These are phyloP conservation scores for Trichacis sp. DNA, from an alignment of 2,888 invertebrate genomes.

Conservation along the genomic window DNA sequence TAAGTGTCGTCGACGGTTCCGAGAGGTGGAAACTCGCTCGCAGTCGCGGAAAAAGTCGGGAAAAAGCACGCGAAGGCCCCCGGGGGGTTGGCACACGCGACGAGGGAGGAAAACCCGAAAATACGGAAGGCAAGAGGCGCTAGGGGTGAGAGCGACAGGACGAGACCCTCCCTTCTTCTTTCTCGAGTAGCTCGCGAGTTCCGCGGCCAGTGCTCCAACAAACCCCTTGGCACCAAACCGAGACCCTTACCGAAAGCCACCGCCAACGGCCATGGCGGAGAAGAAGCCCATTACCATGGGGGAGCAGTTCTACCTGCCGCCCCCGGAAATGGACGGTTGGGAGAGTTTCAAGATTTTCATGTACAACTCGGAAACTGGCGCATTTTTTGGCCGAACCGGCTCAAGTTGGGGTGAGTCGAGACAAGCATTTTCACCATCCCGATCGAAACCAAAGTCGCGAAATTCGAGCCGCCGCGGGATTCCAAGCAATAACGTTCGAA, in stretches of 20 bases:
- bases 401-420: constrained; percentile 96
- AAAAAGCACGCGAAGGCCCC: too few relatives aligned
- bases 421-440: too few relatives aligned
- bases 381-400: constrained; percentile 91
- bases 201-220: constrained; percentile 11
- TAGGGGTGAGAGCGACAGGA: constrained; percentile 51
- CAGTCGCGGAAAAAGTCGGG: too few relatives aligned
- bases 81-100: too few relatives aligned
- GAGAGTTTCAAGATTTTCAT: constrained; percentile 87
- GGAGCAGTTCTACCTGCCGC: constrained; percentile 81
- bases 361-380: constrained; percentile 92
- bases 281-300: constrained; percentile 36
- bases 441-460: too few relatives aligned
- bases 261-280: constrained; percentile 41
- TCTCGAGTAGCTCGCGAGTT: constrained; percentile 58
- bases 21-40: too few relatives aligned
- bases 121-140: constrained; percentile 44
- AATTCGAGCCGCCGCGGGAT: constrained; percentile 25
- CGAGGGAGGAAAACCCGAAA: constrained; percentile 11
- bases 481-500: constrained; percentile 38
- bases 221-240: background rate
- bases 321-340: constrained; percentile 86
- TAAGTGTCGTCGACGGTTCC: constrained; percentile 6
- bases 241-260: too few relatives aligned
- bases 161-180: constrained; percentile 52